phyloP scores from a whole-genome alignment of 2,113 vertebrate species.

The Dromaius novaehollandiae region DNA sequence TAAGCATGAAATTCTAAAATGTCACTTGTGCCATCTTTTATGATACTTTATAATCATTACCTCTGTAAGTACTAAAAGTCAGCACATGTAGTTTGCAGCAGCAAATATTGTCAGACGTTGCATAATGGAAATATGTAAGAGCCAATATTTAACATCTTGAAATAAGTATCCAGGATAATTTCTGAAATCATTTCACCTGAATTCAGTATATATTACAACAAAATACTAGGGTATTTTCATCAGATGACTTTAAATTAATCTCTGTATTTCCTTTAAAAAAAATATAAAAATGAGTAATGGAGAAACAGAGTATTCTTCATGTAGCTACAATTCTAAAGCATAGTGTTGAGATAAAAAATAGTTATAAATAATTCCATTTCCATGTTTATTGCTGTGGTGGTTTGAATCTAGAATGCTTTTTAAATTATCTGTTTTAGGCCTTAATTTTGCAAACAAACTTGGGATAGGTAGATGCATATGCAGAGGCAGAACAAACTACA shows the following conservation, averaged over 20 bases:
- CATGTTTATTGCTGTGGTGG: background rate
- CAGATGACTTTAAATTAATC: slow-evolving; percentile 25
- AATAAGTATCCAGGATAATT: slow-evolving; percentile 33
- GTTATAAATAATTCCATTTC: background rate
- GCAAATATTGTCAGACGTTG: slow-evolving; percentile 25
- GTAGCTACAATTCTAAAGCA: background rate
- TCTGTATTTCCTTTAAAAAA: background rate
- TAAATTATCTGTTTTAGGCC: background rate
- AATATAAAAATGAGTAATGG: background rate
- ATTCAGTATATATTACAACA: background rate
- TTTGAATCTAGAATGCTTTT: background rate
- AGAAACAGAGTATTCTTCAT: background rate
- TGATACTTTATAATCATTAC: background rate
- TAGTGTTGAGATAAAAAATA: background rate
- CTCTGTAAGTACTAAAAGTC: slow-evolving; percentile 8
- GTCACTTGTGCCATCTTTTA: background rate
- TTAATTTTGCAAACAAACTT: background rate
- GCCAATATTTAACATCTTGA: slow-evolving; percentile 29
- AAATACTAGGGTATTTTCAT: slow-evolving; percentile 36
- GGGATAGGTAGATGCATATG: background rate
- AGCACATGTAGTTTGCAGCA: background rate
- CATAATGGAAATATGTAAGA: slow-evolving; percentile 9
- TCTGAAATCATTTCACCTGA: background rate
- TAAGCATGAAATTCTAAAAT: background rate
- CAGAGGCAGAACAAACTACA: background rate